Conservation (phyloP, 1,140 invertebrate species). For the Drosophila funebris region DNA sequence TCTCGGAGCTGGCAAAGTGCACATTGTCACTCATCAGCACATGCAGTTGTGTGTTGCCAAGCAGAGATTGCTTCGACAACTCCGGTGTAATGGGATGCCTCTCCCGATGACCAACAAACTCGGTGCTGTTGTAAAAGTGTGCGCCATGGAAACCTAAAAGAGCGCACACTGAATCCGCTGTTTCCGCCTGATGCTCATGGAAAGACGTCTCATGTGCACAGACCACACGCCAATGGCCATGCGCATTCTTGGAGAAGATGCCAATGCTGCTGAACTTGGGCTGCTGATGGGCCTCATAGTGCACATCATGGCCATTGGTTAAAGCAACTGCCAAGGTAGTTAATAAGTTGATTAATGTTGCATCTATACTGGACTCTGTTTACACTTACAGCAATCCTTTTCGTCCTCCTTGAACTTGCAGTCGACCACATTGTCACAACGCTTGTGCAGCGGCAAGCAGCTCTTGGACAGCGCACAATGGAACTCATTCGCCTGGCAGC, state of each 20-base stretch:
- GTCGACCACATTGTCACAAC: slow-evolving; percentile 87
- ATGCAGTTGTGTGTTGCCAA: slow-evolving; percentile 23
- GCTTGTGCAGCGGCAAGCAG: slow-evolving; percentile 86
- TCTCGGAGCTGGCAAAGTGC: slow-evolving; percentile 49
- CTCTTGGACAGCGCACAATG: slow-evolving; percentile 79
- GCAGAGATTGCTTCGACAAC: slow-evolving; percentile 16
- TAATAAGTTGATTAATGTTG: not conserved
- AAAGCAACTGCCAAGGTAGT: slow-evolving; percentile 86
- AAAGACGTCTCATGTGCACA: slow-evolving; percentile 85
- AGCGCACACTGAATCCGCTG: slow-evolving; percentile 57
- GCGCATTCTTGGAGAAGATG: slow-evolving; percentile 85
- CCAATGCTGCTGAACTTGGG: slow-evolving; percentile 86
- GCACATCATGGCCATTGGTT: slow-evolving; percentile 86
- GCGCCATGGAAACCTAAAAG: slow-evolving; percentile 74
- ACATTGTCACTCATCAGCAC: slow-evolving; percentile 49
- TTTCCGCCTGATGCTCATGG: slow-evolving; percentile 59
- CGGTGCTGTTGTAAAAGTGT: slow-evolving; percentile 64
- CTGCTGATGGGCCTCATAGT: slow-evolving; percentile 85
- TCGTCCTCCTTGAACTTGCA: slow-evolving; percentile 90
- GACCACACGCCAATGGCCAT: slow-evolving; percentile 86
- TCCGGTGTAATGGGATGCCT: slow-evolving; percentile 73
- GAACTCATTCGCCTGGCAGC: slow-evolving; percentile 62
- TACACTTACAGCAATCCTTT: slow-evolving; percentile 87
- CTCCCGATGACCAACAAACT: slow-evolving; percentile 46
- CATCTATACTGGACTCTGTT: not conserved